Conservation (phyloP, 2,888 invertebrate species). For the Pterostichus niger region DNA sequence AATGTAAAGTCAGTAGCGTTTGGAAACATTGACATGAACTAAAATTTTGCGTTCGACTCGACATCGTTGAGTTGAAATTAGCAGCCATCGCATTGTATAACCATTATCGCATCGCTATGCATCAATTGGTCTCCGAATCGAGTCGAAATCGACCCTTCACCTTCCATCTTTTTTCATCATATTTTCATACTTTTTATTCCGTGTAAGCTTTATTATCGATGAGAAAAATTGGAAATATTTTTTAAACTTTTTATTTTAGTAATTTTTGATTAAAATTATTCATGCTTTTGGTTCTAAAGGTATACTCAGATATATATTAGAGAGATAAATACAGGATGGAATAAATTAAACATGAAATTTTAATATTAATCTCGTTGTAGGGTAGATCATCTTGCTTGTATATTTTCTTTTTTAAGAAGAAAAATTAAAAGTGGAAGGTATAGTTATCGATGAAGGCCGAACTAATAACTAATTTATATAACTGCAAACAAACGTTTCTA, state of each 20-base stretch:
- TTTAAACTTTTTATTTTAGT: background rate
- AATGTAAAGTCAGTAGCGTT: slow-evolving; percentile 62
- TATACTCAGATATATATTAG: too few relatives aligned
- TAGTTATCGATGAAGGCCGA: too few relatives aligned
- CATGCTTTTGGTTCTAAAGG: too few relatives aligned
- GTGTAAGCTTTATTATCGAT: slow-evolving; percentile 11
- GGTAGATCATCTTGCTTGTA: too few relatives aligned
- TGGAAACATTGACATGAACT: slow-evolving; percentile 68
- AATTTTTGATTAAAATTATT: background rate
- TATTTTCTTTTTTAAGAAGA: too few relatives aligned
- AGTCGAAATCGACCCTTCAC: slow-evolving; percentile 46
- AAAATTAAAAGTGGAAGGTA: too few relatives aligned
- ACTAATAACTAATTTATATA: too few relatives aligned
- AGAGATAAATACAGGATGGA: too few relatives aligned
- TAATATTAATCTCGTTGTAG: too few relatives aligned
- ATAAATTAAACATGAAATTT: too few relatives aligned
- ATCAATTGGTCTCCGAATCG: slow-evolving; percentile 69
- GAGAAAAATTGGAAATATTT: background rate
- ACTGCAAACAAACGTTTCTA: too few relatives aligned
- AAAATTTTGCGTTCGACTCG: slow-evolving; percentile 70
- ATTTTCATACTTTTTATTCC: slow-evolving; percentile 41
- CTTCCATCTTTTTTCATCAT: slow-evolving; percentile 42
- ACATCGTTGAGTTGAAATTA: slow-evolving; percentile 70
- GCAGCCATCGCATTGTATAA: slow-evolving; percentile 71
- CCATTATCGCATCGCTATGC: slow-evolving; percentile 71